Evolutionary conservation across 2,113 vertebrate genomes (phyloP), one percentile per base, ranked within the genome.

Genomic region (Trogon surrucura): DNA sequence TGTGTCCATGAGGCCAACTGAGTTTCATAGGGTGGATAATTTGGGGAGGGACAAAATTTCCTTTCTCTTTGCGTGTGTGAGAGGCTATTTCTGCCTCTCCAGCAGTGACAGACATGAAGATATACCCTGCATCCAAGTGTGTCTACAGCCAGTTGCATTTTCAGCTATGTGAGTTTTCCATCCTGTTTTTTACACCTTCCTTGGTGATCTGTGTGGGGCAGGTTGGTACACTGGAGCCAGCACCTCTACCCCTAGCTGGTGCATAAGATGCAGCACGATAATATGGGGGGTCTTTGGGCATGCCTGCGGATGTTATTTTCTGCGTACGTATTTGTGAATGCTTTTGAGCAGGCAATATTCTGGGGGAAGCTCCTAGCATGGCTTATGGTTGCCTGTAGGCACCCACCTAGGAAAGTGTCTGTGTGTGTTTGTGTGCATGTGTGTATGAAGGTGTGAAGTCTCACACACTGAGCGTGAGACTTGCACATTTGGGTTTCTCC

Each of bases 301-400:
- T 74, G 57, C 48, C 48, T 2, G 3, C n/a, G 79, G 70, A 18
- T 71, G 36, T 71, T 80, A 41, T 54, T 85, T 89, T 70, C 53
- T 91, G 58, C 44, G 16, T 58, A 5, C 18, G 11, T 36, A 23
- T 80, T 57, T 67, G 21, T 0, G 0, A 57, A 38, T 48, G 53
- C 47, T 61, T 83, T 29, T 71, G 69, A 74, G 60, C 56, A 48
- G 56, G 29, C 47, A 16, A 0, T 38, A 4, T 47, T n/a, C 38
- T 60, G 60, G 61, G 54, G 13, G 25, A 72, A 47, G 50, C 64
- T 56, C 21, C 32, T 67, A 9, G 27, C 2, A 3, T 0, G 1
- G 51, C 16, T 85, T 38, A n/a, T 1, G 2, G 29, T 48, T 51
- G 38, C 34, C 41, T 0, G 0, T 48, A 23, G 0, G 1, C 5